Percentiles rank a stretch among this genome's conserved stretches.
Evolutionary conservation across 1,140 invertebrate genomes (phyloP).

Genomic region (Eubasilissa regina): DNA sequence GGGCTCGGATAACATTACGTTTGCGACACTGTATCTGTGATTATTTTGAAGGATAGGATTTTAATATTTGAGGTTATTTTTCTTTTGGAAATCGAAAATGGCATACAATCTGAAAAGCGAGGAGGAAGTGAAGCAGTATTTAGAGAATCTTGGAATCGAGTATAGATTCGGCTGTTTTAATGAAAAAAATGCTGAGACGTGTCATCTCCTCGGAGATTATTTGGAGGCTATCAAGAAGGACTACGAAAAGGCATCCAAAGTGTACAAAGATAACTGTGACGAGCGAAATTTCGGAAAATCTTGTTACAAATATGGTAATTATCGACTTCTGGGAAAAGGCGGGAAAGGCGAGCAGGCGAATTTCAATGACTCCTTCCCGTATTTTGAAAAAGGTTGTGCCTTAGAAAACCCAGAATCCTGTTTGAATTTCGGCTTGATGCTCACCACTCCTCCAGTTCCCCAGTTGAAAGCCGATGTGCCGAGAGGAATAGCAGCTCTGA

Average conservation of each 20-base stretch:
- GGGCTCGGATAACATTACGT: background rate
- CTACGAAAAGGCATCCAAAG: constrained; percentile 81
- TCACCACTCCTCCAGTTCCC: constrained; percentile 72
- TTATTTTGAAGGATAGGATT: constrained; percentile 8
- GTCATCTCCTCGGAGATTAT: constrained; percentile 92
- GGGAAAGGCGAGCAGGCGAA: constrained; percentile 70
- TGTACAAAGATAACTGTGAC: constrained; percentile 90
- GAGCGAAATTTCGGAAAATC: constrained; percentile 85
- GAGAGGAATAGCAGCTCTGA: constrained; percentile 73
- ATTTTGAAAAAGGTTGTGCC: constrained; percentile 86
- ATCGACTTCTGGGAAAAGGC: constrained; percentile 77
- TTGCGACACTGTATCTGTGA: constrained; percentile 19
- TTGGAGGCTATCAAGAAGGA: constrained; percentile 87
- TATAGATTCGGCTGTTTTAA: constrained; percentile 91
- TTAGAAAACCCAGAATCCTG: constrained; percentile 80
- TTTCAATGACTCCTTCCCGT: constrained; percentile 75
- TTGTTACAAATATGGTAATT: constrained; percentile 89
- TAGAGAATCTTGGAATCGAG: constrained; percentile 92
- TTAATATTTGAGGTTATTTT: constrained; percentile 20
- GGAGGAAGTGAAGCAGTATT: constrained; percentile 88
- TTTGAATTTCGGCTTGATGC: constrained; percentile 82
- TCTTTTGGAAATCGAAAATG: constrained; percentile 33
- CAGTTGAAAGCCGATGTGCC: constrained; percentile 65
- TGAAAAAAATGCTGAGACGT: constrained; percentile 79
- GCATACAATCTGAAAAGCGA: constrained; percentile 83